Base-by-base conservation (phyloP, 1,140 invertebrate species). In the Drosophila nebulosa region DNA sequence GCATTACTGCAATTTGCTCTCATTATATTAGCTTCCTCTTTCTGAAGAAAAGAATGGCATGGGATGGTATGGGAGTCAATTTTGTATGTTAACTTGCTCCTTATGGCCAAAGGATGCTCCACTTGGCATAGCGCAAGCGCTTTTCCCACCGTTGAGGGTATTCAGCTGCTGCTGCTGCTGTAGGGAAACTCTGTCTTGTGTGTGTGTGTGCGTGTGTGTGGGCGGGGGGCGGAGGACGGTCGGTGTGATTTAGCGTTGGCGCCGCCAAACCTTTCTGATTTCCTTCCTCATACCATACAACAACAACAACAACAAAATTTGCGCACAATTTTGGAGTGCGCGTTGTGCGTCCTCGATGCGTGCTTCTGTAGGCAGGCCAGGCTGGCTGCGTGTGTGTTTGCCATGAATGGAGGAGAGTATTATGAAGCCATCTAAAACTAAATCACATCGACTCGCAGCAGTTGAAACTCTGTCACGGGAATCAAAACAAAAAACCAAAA, bases 281-380 rank as follows among this genome's bases (percentile, higher is more conserved):
- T 46, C 39, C 39, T 46, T 46, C 39, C 39, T 46, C 39, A 9
- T 46, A 46, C 39, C 39, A 10, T 18, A 46, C 18, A 46, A 46
- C 21, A 46, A 46, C 39, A 30, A 9, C 27, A 30, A 30, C 7
- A 10, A 30, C 27, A 30, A 6, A 68, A 58, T 64, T 72, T 50
- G 74, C 74, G 74, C 74, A 76, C 59, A 36, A 73, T 68, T 76
- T 76, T 76, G 12, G 58, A 66, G 46, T 71, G 72, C 72, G 69
- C 68, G 30, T 42, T 64, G 36, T 69, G 39, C n/a, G n/a, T n/a
- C n/a, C n/a, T 51, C 69, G 21, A 30, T 62, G 24, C 35, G 36
- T 55, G 57, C 64, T 10, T 55, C n/a, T n/a, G n/a, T n/a, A n/a
- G n/a, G n/a, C n/a, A n/a, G n/a, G n/a, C n/a, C n/a, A n/a, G n/a